Conservation (phyloP, 2,797 vertebrate genomes). For the Siniperca obscura region DNA sequence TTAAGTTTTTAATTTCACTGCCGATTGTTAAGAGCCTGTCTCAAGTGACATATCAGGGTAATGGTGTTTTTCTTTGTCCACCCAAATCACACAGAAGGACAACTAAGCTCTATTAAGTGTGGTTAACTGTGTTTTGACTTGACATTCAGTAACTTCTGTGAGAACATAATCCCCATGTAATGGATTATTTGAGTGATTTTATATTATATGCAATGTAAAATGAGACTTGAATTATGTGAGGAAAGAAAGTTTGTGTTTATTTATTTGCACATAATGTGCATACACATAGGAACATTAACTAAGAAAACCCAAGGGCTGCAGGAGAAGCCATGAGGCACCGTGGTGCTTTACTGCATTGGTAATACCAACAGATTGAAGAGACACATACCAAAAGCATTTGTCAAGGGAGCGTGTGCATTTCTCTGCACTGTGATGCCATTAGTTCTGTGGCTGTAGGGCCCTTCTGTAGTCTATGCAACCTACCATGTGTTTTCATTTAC, state of each 20-base stretch:
- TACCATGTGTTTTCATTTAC: conserved; percentile 87
- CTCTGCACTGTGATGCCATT: conserved; percentile 54
- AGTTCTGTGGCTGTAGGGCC: conserved; percentile 36
- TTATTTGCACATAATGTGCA: conserved; percentile 43
- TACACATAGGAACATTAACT: conserved; percentile 4
- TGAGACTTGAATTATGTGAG: conserved; percentile 15
- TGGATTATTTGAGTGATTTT: conserved; percentile 30
- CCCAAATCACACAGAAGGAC: conserved; percentile 34
- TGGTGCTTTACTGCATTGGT: conserved; percentile 24
- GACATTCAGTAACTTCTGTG: conserved; percentile 36
- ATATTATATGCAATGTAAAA: conserved; percentile 46
- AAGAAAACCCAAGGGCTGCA: conserved; percentile 22
- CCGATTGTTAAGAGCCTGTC: conserved; percentile 1
- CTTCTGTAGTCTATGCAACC: conserved; percentile 36
- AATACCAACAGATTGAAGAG: conserved; percentile 53
- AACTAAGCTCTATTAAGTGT: conserved; percentile 31
- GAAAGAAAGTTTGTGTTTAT: conserved; percentile 22
- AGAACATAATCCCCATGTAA: conserved; percentile 29
- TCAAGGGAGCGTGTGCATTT: conserved; percentile 36
- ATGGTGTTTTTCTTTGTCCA: conserved; percentile 41
- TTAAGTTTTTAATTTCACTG: background rate
- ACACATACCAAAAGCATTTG: conserved; percentile 58
- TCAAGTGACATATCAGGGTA: conserved; percentile 19
- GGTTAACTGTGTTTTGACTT: conserved; percentile 53
- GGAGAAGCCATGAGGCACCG: conserved; percentile 26